phyloP scores from a whole-genome alignment of 2,113 vertebrate species.

The Speoplatyrhinus poulsoni region DNA sequence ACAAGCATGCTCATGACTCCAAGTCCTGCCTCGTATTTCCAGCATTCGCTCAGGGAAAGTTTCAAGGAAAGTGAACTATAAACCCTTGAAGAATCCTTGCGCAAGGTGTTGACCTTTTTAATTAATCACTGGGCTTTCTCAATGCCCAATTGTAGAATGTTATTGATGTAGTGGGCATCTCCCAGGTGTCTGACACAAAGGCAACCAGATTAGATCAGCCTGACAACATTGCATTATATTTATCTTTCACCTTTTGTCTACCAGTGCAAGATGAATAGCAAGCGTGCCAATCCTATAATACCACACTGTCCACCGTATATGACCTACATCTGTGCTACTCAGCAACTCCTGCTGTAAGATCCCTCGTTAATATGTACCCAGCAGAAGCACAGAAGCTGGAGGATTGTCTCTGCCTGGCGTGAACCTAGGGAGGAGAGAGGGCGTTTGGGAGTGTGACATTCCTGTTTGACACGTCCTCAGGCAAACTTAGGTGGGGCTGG shows the following conservation, averaged over 20 bases:
- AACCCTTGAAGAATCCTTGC: background rate
- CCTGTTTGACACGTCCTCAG: conserved; percentile 40
- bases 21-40: background rate
- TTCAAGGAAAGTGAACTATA: background rate
- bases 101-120: background rate
- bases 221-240: no score
- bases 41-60: background rate
- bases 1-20: background rate
- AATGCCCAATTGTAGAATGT: no score
- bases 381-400: conserved; percentile 12
- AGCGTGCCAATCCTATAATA: no score
- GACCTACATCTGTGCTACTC: no score
- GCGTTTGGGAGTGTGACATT: conserved; percentile 40
- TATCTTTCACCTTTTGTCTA: no score
- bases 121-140: no score
- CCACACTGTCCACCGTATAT: no score
- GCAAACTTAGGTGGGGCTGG: conserved; percentile 20
- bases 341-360: background rate
- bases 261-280: no score
- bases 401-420: conserved; percentile 48
- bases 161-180: no score
- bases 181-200: no score
- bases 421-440: conserved; percentile 18
- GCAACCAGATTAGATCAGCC: no score
- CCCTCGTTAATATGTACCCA: background rate